These are phyloP conservation scores for Slavum lentiscoides DNA, from an alignment of 2,888 invertebrate species.

Conservation along the genomic window DNA sequence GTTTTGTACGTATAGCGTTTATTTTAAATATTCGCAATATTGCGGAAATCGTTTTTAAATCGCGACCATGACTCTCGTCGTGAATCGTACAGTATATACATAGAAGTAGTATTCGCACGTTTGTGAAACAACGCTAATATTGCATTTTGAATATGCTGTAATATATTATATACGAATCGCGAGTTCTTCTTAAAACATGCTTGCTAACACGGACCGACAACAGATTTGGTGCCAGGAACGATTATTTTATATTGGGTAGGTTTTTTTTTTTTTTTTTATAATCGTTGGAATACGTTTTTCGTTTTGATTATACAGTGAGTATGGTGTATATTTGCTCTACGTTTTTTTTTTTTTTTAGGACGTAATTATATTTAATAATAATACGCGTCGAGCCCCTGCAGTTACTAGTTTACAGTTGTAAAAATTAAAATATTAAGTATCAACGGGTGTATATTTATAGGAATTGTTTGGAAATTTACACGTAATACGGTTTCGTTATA, in stretches of 20 bases:
- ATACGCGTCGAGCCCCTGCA: too few species aligned
- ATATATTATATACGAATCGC: neutral
- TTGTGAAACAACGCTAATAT: neutral
- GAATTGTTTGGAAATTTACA: too few species aligned
- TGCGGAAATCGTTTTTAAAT: slow-evolving; percentile 3
- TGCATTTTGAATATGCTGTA: neutral
- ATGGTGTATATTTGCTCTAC: too few species aligned
- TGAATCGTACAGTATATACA: too few species aligned
- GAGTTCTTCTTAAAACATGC: neutral
- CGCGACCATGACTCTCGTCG: neutral
- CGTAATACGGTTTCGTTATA: too few species aligned
- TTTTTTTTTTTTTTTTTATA: slow-evolving; percentile 21
- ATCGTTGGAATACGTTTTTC: slow-evolving; percentile 4
- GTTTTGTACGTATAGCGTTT: neutral
- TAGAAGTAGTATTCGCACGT: neutral
- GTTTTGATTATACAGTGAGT: neutral
- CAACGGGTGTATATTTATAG: too few species aligned
- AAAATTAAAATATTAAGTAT: too few species aligned
- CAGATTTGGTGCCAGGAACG: slow-evolving; percentile 37
- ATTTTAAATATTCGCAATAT: neutral
- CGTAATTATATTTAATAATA: too few species aligned
- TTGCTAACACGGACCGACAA: slow-evolving; percentile 31
- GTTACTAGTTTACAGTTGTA: too few species aligned
- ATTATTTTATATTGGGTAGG: slow-evolving; percentile 38
- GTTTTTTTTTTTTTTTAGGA: too few species aligned